phyloP scores from a whole-genome alignment of 2,888 invertebrate species.

The Amorpha juglandis region DNA sequence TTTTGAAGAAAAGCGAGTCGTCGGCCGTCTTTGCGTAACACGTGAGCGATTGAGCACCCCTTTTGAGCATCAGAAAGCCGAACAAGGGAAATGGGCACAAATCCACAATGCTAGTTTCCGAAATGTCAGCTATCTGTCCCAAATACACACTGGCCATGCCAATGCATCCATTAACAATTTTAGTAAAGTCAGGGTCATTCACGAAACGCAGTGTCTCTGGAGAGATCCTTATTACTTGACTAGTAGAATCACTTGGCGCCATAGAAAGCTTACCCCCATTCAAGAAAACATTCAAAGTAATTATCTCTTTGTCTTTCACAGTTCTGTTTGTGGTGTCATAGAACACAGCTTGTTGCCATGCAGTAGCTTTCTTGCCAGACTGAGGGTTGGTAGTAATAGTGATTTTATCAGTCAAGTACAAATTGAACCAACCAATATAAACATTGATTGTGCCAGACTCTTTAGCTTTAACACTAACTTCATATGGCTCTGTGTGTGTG shows the following conservation, averaged over 20 bases:
- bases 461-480: constrained; percentile 62
- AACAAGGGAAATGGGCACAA: constrained; percentile 86
- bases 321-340: constrained; percentile 76
- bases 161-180: constrained; percentile 64
- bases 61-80: constrained; percentile 83
- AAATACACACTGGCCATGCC: constrained; percentile 66
- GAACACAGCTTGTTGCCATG: constrained; percentile 92
- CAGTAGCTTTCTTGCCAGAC: constrained; percentile 74
- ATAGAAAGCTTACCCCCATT: constrained; percentile 67
- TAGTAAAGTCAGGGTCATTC: constrained; percentile 78
- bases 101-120: constrained; percentile 78
- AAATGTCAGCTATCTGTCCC: constrained; percentile 64
- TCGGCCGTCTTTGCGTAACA: constrained; percentile 66
- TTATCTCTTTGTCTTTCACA: constrained; percentile 54
- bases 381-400: constrained; percentile 86
- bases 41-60: constrained; percentile 72
- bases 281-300: constrained; percentile 64
- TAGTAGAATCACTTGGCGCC: constrained; percentile 45
- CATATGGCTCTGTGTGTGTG: constrained; percentile 61
- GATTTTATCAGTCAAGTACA: constrained; percentile 86
- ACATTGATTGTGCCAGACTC: constrained; percentile 85
- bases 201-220: constrained; percentile 69
- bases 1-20: constrained; percentile 70
- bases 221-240: constrained; percentile 56
- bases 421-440: constrained; percentile 89